Evolutionary conservation across 2,113 vertebrate genomes (phyloP), one percentile per base, ranked within the genome.

Genomic region (Neofelis nebulosa): DNA sequence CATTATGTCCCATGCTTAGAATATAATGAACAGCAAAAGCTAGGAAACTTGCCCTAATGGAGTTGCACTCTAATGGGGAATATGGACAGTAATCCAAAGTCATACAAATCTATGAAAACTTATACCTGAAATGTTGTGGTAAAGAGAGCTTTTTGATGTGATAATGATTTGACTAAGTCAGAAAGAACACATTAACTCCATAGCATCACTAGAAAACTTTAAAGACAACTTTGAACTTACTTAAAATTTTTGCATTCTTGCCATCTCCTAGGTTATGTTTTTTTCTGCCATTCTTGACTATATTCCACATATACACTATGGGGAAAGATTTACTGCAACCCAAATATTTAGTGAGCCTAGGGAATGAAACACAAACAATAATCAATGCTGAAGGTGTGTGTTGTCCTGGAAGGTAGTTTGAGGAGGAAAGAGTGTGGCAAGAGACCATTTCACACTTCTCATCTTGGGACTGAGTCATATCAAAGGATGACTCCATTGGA

Each of bases 361-460:
- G 57, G 36, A 41, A 63, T 82, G 21, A 74, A 78, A 71, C 84
- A 68, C 38, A 86, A 61, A 15, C 7, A 52, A 15, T 45, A 89
- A 66, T 10, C n/a, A 36, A 33, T 68, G 38, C 13, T 41, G 3
- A 68, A 45, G 5, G 15, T 4, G 1, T 69, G 1, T 41, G n/a
- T 57, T 31, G 6, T 57, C 13, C 1, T 2, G 2, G 31, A 15
- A 45, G 5, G 3, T 2, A 13, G 4, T 25, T 15, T 41, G 50
- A 89, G 18, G 52, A 79, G 8, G 19, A 19, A 36, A 27, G 23
- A 65, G 27, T 23, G 57, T 61, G 7, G 4, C n/a, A 38, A 73
- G 8, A 81, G 4, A 6, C 2, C 5, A 23, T 29, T 52, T 68
- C 3, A 2, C 6, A n/a, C 33, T 41, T 95, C 65, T 89, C 31